Percentiles rank a stretch among this genome's conserved stretches.
Conservation (phyloP, 2,113 vertebrate genomes). For the Oceanodroma tethys region DNA sequence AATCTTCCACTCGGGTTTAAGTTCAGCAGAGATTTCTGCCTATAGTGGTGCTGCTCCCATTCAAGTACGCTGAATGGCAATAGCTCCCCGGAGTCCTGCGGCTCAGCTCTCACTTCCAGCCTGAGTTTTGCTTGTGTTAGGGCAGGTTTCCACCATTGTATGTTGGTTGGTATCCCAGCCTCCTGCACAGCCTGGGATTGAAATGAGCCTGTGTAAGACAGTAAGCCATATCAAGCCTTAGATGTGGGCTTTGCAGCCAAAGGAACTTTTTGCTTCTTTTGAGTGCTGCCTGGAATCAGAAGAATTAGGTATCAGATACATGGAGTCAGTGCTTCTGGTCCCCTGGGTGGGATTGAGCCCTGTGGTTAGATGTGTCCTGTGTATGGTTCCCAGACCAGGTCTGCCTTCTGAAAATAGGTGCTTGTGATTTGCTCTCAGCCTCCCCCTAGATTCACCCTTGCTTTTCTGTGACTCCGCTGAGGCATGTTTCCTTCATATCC, state of each 20-base stretch:
- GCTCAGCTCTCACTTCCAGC: not conserved
- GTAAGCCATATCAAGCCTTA: not conserved
- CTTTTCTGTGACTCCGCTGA: not conserved
- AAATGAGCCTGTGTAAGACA: not conserved
- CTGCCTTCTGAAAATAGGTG: not conserved
- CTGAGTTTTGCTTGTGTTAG: not conserved
- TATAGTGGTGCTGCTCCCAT: not conserved
- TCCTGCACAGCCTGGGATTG: not conserved
- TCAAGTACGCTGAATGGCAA: fast-evolving
- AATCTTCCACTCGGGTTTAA: not conserved
- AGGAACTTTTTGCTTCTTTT: not conserved
- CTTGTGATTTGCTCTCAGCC: not conserved
- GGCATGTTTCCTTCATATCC: not conserved
- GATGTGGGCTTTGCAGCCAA: not conserved
- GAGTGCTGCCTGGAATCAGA: not conserved
- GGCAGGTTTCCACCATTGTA: not conserved
- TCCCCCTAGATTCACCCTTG: not conserved
- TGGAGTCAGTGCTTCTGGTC: not conserved
- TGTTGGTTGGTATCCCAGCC: too few relatives aligned
- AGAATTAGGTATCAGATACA: not conserved
- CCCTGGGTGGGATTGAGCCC: too few relatives aligned
- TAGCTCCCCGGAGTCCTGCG: not conserved
- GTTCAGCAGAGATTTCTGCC: not conserved
- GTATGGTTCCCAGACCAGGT: not conserved
- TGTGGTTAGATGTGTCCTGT: not conserved